Percentiles rank a stretch among this genome's conserved stretches.
Evolutionary conservation across 2,888 invertebrate genomes (phyloP).

Genomic region (Tachina fera): DNA sequence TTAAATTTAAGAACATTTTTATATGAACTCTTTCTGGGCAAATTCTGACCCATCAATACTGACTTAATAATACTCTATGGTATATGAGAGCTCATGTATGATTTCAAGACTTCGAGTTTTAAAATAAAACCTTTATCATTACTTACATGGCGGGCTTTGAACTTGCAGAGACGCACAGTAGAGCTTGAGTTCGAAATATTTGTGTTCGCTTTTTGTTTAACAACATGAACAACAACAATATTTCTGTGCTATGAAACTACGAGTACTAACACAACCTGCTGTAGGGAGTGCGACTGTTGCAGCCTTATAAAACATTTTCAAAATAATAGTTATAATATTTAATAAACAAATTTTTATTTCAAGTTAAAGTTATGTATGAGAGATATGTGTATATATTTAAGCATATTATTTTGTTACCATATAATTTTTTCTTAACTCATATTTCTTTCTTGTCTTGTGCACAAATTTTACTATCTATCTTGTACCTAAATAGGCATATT

Average conservation of each 20-base stretch:
- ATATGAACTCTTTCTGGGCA: neutral
- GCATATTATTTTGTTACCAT: neutral
- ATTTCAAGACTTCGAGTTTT: too few relatives aligned
- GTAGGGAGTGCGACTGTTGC: neutral
- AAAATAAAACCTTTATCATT: too few relatives aligned
- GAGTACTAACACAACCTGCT: neutral
- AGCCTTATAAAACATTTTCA: constrained; percentile 22
- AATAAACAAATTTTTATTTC: constrained; percentile 12
- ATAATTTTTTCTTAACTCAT: neutral
- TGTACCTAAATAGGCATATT: constrained; percentile 27
- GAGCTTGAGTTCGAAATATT: too few relatives aligned
- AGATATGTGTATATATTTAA: neutral
- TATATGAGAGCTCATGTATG: neutral
- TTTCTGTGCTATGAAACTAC: neutral
- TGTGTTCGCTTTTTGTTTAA: too few relatives aligned
- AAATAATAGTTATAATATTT: constrained; percentile 25
- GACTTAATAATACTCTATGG: neutral
- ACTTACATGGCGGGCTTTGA: too few relatives aligned
- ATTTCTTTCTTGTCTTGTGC: constrained; percentile 3
- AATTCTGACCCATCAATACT: neutral
- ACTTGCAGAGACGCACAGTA: too few relatives aligned
- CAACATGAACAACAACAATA: too few relatives aligned
- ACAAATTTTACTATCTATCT: constrained; percentile 40
- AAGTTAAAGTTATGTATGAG: neutral
- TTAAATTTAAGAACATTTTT: constrained; percentile 55